Evolutionary conservation across 2,113 vertebrate genomes (phyloP).

Genomic region (Rhipidura dahli): DNA sequence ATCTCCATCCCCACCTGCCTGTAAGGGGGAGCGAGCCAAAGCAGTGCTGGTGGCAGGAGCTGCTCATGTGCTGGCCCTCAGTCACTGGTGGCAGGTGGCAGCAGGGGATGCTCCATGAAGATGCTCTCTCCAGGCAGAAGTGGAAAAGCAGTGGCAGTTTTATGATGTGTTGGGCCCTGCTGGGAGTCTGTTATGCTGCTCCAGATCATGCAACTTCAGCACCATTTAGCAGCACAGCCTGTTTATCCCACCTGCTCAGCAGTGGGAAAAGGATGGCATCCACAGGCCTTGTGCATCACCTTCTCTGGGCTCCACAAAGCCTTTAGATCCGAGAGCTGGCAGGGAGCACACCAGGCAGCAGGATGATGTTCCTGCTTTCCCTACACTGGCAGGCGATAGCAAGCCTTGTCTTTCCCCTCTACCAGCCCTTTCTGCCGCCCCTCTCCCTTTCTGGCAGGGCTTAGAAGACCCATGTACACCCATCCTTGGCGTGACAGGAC

Average conservation of each 20-base stretch:
- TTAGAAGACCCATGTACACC: neutral
- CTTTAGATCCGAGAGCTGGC: neutral
- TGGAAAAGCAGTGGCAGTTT: neutral
- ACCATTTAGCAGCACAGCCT: neutral
- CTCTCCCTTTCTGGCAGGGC: neutral
- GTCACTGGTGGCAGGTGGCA: neutral
- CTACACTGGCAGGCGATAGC: neutral
- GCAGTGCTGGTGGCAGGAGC: neutral
- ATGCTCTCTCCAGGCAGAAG: neutral
- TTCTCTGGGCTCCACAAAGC: neutral
- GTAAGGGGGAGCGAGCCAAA: accelerated
- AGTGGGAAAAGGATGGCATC: neutral
- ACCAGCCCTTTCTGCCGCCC: neutral
- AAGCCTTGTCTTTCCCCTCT: neutral
- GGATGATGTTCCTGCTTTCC: neutral
- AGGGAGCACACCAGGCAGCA: neutral
- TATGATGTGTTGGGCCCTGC: neutral
- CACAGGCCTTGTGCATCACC: neutral
- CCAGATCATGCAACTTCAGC: neutral
- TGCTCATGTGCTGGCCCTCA: accelerated
- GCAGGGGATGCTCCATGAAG: neutral
- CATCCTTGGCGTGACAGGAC: neutral
- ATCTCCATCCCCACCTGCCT: neutral
- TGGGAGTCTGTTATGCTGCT: accelerated
- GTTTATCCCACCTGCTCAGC: neutral